These are phyloP conservation scores for Equus przewalskii DNA, from an alignment of 2,113 vertebrate species.

Conservation along the genomic window DNA sequence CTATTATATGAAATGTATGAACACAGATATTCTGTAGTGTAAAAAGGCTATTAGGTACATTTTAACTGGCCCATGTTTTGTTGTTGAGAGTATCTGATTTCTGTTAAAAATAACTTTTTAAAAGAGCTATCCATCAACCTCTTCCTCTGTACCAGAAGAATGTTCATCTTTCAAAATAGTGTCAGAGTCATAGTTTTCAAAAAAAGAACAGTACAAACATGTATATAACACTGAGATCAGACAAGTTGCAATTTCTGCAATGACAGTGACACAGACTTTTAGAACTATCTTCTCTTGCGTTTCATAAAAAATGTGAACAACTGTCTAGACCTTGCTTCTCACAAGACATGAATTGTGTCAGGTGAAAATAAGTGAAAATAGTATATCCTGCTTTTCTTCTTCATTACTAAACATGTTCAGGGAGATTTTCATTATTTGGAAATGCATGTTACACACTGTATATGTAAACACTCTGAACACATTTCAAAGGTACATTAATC, in stretches of 20 bases:
- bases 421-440: neutral
- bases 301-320: neutral
- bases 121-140: neutral
- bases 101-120: neutral
- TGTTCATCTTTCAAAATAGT: neutral
- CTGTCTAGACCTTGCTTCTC: neutral
- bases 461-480: neutral
- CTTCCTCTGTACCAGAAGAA: neutral
- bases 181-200: neutral
- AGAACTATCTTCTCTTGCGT: neutral
- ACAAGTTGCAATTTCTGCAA: neutral
- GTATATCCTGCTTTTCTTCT: neutral
- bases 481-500: neutral
- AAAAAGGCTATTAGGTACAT: neutral
- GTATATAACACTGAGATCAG: neutral
- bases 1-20: neutral
- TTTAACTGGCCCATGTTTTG: neutral
- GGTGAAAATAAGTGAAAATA: slow-evolving; percentile 24
- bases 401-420: neutral
- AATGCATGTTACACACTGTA: neutral
- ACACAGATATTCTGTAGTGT: neutral
- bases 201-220: neutral
- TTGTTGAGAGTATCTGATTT: neutral
- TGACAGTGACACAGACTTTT: neutral
- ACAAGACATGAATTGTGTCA: neutral